Evolutionary conservation across 2,888 invertebrate genomes (phyloP).

Genomic region (Lasioglossum marginatum): DNA sequence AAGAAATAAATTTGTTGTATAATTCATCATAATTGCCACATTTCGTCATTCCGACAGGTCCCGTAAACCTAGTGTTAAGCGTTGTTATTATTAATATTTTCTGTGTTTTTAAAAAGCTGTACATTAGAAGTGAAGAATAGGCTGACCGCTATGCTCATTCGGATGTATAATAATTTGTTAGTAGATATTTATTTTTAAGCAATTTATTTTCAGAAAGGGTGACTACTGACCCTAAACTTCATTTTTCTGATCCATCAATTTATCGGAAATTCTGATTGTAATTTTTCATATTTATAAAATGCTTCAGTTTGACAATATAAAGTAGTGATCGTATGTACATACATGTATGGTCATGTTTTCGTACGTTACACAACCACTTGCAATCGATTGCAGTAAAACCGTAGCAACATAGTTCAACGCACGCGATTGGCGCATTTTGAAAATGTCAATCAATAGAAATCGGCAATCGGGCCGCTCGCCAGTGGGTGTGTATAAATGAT

Average conservation of each 20-base stretch:
- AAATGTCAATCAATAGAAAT: slow-evolving; percentile 19
- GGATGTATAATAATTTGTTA: not conserved
- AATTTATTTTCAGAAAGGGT: not conserved
- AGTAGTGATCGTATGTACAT: not conserved
- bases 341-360: not conserved
- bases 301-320: not conserved
- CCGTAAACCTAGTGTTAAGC: not conserved
- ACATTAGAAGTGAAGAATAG: not conserved
- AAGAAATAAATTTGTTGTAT: too few species aligned
- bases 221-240: not conserved
- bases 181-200: not conserved
- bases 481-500: not conserved
- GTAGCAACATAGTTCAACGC: slow-evolving; percentile 25
- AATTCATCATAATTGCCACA: too few species aligned
- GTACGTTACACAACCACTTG: slow-evolving; percentile 48
- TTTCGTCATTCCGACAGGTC: too few species aligned
- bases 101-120: not conserved
- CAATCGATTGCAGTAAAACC: slow-evolving; percentile 38
- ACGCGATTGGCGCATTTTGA: slow-evolving; percentile 42
- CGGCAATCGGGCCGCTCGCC: slow-evolving; percentile 2
- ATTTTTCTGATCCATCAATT: not conserved
- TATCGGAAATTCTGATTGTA: not conserved
- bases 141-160: not conserved
- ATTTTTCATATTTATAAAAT: not conserved
- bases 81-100: not conserved